Evolutionary conservation across 2,888 invertebrate genomes (phyloP).

Genomic region (Rotaria socialis): DNA sequence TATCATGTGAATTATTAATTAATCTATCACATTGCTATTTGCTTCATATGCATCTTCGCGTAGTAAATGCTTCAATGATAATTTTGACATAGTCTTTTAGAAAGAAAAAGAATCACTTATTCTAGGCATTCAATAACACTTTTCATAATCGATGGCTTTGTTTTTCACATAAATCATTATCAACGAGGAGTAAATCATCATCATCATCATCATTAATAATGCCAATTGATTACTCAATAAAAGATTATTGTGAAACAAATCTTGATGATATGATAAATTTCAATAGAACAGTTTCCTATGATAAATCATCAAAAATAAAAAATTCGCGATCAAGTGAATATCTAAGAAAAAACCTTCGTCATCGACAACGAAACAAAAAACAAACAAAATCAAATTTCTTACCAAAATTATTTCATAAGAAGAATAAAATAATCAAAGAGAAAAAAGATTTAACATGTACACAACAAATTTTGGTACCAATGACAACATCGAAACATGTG

Average conservation of each 20-base stretch:
- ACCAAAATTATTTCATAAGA: background rate
- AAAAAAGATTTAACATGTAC: background rate
- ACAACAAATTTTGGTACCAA: background rate
- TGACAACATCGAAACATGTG: background rate
- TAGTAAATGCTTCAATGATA: background rate
- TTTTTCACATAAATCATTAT: background rate
- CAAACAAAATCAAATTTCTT: background rate
- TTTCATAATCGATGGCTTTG: background rate
- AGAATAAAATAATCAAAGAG: background rate
- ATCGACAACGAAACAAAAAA: background rate
- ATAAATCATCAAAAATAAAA: background rate
- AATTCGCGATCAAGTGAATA: background rate
- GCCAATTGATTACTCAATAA: background rate
- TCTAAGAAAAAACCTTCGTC: background rate
- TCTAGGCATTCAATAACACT: background rate
- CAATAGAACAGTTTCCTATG: background rate
- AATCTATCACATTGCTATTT: background rate
- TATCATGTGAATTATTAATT: background rate
- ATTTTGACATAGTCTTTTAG: background rate
- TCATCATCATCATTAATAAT: background rate
- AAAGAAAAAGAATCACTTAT: background rate
- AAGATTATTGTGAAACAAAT: conserved; percentile 5
- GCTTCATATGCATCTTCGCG: background rate
- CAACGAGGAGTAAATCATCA: background rate
- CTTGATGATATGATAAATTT: background rate